Base-by-base conservation (phyloP, 2,888 invertebrate species). In the Aethes cnicana region DNA sequence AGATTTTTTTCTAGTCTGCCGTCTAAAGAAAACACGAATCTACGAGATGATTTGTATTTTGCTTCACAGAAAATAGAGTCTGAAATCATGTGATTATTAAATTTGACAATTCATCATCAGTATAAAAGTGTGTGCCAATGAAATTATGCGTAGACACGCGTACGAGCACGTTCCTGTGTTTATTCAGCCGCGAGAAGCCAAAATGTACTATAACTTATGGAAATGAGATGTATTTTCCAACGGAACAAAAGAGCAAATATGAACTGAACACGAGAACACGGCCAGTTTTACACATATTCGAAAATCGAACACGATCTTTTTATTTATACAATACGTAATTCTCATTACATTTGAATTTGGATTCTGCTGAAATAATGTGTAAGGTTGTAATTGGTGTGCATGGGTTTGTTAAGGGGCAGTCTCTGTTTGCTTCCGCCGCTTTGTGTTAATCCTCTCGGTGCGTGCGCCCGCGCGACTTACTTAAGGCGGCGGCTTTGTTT, bases 91-190 rank as follows among this genome's bases (percentile, higher is more conserved):
- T 57, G 54, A 7, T n/a, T 1, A 6, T 21, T 23, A 23, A 14
- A 83, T 79, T 82, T 84, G 85, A 85, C 85, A 85, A 77, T 84
- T 84, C 86, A 87, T 84, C 83, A 73, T 69, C 72, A 69, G 71
- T 74, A 73, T 52, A 52, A 71, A 64, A 76, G 77, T 80, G 78
- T 81, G 69, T 81, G 80, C 77, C 76, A 74, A 81, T 80, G 80
- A 85, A 81, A 86, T 86, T 87, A 87, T 87, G 87, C 87, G 77
- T 73, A 77, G 84, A 79, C 87, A 87, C 84, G 86, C 80, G 77
- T 73, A 32, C 17, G 44, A 17, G 44, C 35, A 26, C 17, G 16
- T 18, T 21, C 30, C 5, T 2, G 6, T 52, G 46, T 52, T 52
- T 52, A 33, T 33, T 16, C 26, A 39, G 39, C 46, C 14, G 25